Percentiles rank a stretch among this genome's conserved stretches.
These are phyloP conservation scores for Lithophane leautieri DNA, from an alignment of 2,888 invertebrate species.

Conservation along the genomic window DNA sequence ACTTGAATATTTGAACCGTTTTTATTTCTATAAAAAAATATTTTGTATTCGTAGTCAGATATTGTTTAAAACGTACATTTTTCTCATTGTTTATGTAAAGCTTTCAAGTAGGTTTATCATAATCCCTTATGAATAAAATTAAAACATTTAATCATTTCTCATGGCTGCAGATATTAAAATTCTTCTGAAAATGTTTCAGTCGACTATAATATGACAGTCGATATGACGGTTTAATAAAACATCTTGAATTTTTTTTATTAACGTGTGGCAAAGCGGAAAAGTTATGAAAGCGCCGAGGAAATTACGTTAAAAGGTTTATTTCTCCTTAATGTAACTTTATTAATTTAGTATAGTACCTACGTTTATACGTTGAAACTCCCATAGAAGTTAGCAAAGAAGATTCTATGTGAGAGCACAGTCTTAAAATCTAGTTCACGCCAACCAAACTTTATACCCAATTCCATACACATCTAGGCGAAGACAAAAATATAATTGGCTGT, in stretches of 20 bases:
- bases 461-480: background rate
- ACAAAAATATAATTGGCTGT: background rate
- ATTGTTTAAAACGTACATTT: conserved; percentile 7
- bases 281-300: background rate
- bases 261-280: conserved; percentile 14
- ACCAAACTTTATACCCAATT: background rate
- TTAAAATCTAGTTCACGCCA: background rate
- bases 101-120: background rate
- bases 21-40: conserved; percentile 28
- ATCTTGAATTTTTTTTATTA: conserved; percentile 29
- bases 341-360: background rate
- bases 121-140: conserved; percentile 14
- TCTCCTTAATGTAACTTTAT: background rate
- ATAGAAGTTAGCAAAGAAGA: background rate
- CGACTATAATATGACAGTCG: too few species aligned
- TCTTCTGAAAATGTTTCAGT: conserved; percentile 3
- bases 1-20: conserved; percentile 38
- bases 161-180: conserved; percentile 4
- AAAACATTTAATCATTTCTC: conserved; percentile 12
- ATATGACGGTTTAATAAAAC: conserved; percentile 10
- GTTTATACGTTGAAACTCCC: background rate
- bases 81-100: conserved; percentile 4
- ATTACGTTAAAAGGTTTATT: conserved; percentile 8
- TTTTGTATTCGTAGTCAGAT: background rate
- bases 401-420: background rate